Conservation (phyloP, 2,888 invertebrate species). For the Didymodactylos carnosus region DNA sequence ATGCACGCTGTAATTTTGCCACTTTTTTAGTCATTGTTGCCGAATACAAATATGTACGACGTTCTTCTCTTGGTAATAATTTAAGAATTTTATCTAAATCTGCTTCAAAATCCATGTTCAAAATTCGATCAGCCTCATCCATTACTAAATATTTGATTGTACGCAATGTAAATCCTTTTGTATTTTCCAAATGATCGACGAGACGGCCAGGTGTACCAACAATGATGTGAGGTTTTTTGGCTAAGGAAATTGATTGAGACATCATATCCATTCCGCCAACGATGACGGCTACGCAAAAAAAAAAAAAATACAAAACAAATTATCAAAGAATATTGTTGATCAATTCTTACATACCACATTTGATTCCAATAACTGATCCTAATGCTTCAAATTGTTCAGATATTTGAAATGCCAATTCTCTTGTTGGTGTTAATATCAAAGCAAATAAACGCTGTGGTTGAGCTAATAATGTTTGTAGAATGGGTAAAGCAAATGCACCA, state of each 20-base stretch:
- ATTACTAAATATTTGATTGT: conserved; percentile 75
- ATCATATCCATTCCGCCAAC: conserved; percentile 99
- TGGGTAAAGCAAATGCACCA: conserved; percentile 86
- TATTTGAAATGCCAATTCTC: conserved; percentile 93
- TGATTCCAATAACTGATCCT: conserved; percentile 67
- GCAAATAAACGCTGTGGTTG: conserved; percentile 83
- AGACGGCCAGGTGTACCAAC: conserved; percentile 83
- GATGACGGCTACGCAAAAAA: conserved; percentile 50
- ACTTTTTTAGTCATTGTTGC: conserved; percentile 88
- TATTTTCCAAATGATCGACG: conserved; percentile 86
- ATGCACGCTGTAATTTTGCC: conserved; percentile 81
- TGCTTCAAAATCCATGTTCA: conserved; percentile 96
- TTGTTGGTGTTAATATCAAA: conserved; percentile 74
- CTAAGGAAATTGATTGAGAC: conserved; percentile 65
- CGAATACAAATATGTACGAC: conserved; percentile 78
- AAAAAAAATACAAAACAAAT: conserved; percentile 3
- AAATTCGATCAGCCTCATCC: conserved; percentile 95
- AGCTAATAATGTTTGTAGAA: conserved; percentile 67
- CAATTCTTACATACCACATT: conserved; percentile 26
- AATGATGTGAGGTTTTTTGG: conserved; percentile 86
- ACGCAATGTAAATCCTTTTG: conserved; percentile 81
- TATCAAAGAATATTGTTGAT: not conserved
- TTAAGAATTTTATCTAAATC: conserved; percentile 74
- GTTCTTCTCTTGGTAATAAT: conserved; percentile 61
- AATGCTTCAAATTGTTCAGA: conserved; percentile 93